Evolutionary conservation across 2,797 vertebrate species (phyloP), one percentile per base, ranked within the genome.

Genomic region (Sandelia bainsii): DNA sequence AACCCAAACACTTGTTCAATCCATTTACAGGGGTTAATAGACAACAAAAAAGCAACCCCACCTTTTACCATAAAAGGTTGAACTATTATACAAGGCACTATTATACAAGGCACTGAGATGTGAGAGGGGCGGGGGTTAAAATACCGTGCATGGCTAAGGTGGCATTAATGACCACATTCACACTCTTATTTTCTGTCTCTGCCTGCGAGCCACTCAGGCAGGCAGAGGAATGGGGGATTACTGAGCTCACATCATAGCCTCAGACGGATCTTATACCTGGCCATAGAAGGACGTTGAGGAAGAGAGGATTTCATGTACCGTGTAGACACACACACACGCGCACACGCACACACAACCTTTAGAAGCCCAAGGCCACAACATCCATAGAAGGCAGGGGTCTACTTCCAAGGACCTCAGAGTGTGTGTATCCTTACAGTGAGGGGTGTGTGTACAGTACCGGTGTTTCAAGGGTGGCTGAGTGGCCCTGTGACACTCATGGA

Each of bases 301-400:
- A 77, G 73, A 62, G 59, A 79, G 67, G 70, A 73, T 79, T 83
- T 83, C 66, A 79, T 57, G 7, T 32, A 53, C 69, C 72, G 56
- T 63, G 77, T 72, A 61, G 70, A 81, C 56, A 49, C 65, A 29
- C 51, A 68, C 46, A 32, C 71, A 19, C 66, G 32, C 19, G 70
- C 65, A 71, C 69, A 49, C 83, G 49, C 56, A 52, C 56, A 58
- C 63, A 80, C 57, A 85, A 62, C 57, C 72, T 76, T 53, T 48
- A 62, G 40, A 80, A 70, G 75, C 51, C 51, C 53, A 39, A 62
- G 79, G 57, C 80, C 83, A 75, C 69, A 70, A 67, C 74, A 78
- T 51, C 93, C 92, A 91, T 93, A 94, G 89, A 94, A 92, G 93
- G 93, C 68, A 77, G 84, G 84, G 81, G 85, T 88, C 88, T 77